Evolutionary conservation across 2,113 vertebrate species (phyloP), one percentile per base, ranked within the genome.

Genomic region (Neotoma lepida): DNA sequence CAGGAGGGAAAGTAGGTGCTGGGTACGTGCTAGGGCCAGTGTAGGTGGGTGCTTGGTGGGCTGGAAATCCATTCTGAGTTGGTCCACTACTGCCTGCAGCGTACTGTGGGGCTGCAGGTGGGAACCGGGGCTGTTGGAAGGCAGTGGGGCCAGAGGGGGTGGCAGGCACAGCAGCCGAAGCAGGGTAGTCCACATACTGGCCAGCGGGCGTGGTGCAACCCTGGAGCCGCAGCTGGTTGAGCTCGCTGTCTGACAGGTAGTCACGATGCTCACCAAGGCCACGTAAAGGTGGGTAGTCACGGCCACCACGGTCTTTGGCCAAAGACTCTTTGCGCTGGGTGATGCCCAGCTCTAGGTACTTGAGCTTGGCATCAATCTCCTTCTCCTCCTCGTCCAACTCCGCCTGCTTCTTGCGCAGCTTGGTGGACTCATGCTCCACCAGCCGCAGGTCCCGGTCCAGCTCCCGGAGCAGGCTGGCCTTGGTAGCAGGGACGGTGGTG

Each of bases 331-430:
- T 99, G 88, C 99, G 99, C 84, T 99, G 99, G 35, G 98, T 99
- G 97, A 99, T 99, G 58, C 99, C 99, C 74, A 99, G 96, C 97
- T 99, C 99, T 96, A 99, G 97, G 97, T 99, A 99, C 94, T 99
- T 99, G 94, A 99, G 98, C 97, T 99, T 99, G 84, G 99, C 99
- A 22, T 99, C 99, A 5, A 99, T 99, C 98, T 99, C 99, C 97
- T 99, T 99, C 97, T 99, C 99, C 96, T 99, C 99, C 95, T 99
- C 99, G 0, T 99, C 99, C 93, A 99, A 98, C 97, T 99, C 99
- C 0, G 99, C 99, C 97, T 99, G 99, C 97, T 99, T 99, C 98
- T 99, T 99, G 82, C 99, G 99, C 77, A 99, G 98, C 97, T 99
- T 99, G 33, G 99, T 99, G 54, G 99, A 99, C 96, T 99, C 99